Evolutionary conservation across 2,113 vertebrate species (phyloP), one percentile per base, ranked within the genome.

Genomic region (Atractosteus spatula): DNA sequence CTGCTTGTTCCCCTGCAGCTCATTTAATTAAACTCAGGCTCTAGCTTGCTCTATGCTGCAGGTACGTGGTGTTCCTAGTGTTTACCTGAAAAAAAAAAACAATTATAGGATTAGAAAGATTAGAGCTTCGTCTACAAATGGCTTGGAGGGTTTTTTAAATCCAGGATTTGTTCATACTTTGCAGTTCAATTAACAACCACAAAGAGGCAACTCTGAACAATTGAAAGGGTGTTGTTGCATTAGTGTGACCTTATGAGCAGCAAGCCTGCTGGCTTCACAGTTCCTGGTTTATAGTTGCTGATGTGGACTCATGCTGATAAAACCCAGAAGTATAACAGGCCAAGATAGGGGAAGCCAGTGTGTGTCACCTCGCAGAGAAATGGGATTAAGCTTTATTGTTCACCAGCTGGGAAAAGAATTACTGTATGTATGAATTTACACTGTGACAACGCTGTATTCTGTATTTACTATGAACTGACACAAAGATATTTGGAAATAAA

Each of bases 401-500:
- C 16, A n/a, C 12, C 7, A 17, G 7, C 62, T 42, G 62, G 17
- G 62, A 16, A 29, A 16, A 29, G 59, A 62, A 62, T 7, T 13
- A 62, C 62, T 59, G 47, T 16, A 41, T 64, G 14, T 64, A 64
- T 64, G 17, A 42, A 42, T 8, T 64, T 29, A 64, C 62, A 64
- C 62, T 64, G 62, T 64, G 62, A 64, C 56, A n/a, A 64, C 8
- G 62, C 62, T 64, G 62, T 3, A 64, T 64, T 29, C 62, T 64
- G 62, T 64, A 64, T 41, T 41, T 42, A 41, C 17, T 29, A 64
- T n/a, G n/a, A 59, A 51, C 2, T 51, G 47, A 51, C 47, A 51
- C 8, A 5, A 59, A 64, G 5, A 64, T 64, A 64, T 64, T 64
- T 16, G 62, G 17, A 41, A 64, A 64, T 64, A 64, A 51, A 51